A percentile compares a stretch with the other conserved stretches of the same genome.
Evolutionary conservation across 2,797 vertebrate species (phyloP).

Genomic region (Serranus cabrilla): DNA sequence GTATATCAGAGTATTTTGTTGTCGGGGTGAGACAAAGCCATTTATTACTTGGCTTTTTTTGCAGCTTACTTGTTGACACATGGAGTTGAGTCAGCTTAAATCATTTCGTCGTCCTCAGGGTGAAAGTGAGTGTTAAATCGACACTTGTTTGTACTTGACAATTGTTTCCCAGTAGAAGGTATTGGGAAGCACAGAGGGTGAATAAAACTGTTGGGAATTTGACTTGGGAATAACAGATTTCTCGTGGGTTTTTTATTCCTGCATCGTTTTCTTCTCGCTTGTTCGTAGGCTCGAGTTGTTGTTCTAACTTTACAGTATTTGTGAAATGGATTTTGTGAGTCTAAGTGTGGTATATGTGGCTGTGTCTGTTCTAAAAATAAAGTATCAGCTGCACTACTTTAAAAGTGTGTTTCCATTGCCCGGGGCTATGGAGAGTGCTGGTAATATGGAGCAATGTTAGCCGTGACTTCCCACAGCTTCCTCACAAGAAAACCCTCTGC

Average conservation of each 20-base stretch:
- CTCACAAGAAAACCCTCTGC: constrained; percentile 13
- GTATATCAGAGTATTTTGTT: constrained; percentile 14
- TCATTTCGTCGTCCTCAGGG: not conserved
- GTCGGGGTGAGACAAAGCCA: constrained; percentile 20
- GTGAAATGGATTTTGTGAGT: not conserved
- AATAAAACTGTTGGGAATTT: not conserved
- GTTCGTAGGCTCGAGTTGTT: constrained; percentile 5
- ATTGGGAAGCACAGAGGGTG: not conserved
- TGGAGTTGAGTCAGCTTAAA: not conserved
- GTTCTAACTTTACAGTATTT: not conserved
- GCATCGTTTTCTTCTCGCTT: not conserved
- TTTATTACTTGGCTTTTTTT: constrained; percentile 14
- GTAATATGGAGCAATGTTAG: constrained; percentile 30
- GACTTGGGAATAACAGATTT: not conserved
- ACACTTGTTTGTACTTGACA: not conserved
- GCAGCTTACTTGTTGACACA: constrained; percentile 3
- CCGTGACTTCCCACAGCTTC: constrained; percentile 11
- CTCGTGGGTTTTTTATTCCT: not conserved
- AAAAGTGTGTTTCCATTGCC: constrained; percentile 43
- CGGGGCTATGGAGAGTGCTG: constrained; percentile 16
- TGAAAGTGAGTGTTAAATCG: not conserved
- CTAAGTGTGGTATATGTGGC: constrained; percentile 29
- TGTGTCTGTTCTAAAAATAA: constrained; percentile 59
- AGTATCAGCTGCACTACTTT: constrained; percentile 45
- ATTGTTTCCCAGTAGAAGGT: constrained; percentile 5